Evolutionary conservation across 2,888 invertebrate species (phyloP), one percentile per base, ranked within the genome.

Genomic region (Pterobdella sp.): DNA sequence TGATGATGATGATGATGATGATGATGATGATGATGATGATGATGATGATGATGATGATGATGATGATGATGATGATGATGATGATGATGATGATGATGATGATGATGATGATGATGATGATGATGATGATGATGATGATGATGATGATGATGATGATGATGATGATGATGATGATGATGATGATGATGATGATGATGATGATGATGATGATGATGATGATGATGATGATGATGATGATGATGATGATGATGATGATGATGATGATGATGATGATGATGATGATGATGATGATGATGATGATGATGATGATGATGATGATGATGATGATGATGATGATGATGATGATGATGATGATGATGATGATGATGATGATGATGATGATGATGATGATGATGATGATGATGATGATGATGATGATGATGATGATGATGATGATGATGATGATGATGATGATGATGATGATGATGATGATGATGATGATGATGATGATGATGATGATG

Each of bases 271-370:
- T 70, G 71, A 32, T 60, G 60, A 32, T 49, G 71, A 34, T 49
- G 70, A 56, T 70, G 60, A n/a, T 70, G 60, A 32, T 56, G 52
- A 56, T 52, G 42, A 52, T 1, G 70, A 56, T 52, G 35, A 35
- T 7, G 36, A 35, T 32, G 65, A 65, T 29, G 68, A 49, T 68
- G 68, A 49, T 68, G 68, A 49, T 68, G 68, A 49, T n/a, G 65
- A 65, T 29, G 68, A 49, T 68, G 68, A 49, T 68, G 68, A 49
- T n/a, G 65, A 65, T 29, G 68, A 49, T 68, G 68, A 49, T 68
- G 68, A 49, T 68, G 68, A 49, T 68, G 68, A 68, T 68, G 49
- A 68, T 68, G 49, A 68, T 68, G 35, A 68, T 68, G 49, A 68
- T 68, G 10, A 68, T n/a, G 65, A 65, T 29, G 68, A 49, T 68